Base-by-base conservation (phyloP, 1,140 invertebrate species). In the Sipha flava region DNA sequence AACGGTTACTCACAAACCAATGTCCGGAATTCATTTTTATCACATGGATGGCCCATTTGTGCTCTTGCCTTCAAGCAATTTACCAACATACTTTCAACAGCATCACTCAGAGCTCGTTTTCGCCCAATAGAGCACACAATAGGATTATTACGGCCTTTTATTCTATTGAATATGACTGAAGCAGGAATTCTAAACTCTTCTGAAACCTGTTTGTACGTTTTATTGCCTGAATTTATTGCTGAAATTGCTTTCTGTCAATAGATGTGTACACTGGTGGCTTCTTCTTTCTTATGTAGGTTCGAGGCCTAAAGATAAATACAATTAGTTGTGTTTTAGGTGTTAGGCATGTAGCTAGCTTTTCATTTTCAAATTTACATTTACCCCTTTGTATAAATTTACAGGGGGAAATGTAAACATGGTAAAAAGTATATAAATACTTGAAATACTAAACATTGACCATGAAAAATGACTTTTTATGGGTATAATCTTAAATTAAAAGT, bases 1-100 rank as follows among this genome's bases (percentile, higher is more conserved):
- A 59, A n/a, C n/a, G n/a, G 81, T 81, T 83, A 85, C n/a, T 85
- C 79, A 18, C 47, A 40, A n/a, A n/a, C n/a, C n/a, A n/a, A n/a
- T 5, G 84, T 73, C 18, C 84, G 75, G 1, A 85, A 68, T 82
- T 85, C 85, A 31, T 81, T 80, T 81, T 83, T 83, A 34, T 83
- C 82, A 37, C 85, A 81, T 5, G 84, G 84, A 52, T 82, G 85
- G 7, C 84, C 85, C 81, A 81, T 85, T 83, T 84, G 84, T 79
- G 84, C 83, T 82, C 85, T 82, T 43, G 68, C 80, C 23, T 54
- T 75, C 29, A 59, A 59, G 16, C 57, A 59, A 29, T 29, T 59
- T 31, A 29, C 57, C 23, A 59, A 14, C 10, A 16, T 31, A 26
- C 9, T 57, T 57, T 57, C 52, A 26, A 23, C 52, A 26, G 12